Evolutionary conservation across 2,888 invertebrate species (phyloP), one percentile per base, ranked within the genome.

Genomic region (Gryllus longicercus): DNA sequence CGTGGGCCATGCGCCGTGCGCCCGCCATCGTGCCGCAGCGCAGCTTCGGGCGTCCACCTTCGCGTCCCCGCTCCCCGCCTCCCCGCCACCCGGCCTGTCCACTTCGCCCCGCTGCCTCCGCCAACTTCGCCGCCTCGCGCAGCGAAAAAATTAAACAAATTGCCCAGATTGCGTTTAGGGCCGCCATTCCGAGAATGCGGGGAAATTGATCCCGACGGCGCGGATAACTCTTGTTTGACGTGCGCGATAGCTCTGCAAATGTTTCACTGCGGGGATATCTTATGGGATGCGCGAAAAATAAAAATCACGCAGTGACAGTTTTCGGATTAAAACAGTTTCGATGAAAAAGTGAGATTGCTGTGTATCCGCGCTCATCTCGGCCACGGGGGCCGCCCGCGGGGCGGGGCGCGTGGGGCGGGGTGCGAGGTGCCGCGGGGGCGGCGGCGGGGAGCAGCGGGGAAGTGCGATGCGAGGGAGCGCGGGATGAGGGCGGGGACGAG

Each of bases 251-350:
- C 50, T 78, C 76, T 78, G 79, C 76, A 80, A 81, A 81, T 81
- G 79, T 79, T 78, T 74, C 78, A 75, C 79, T 50, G 80, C 76
- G 38, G 74, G 79, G 79, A 79, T 79, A 81, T 81, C 79, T 81
- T 81, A 79, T 78, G 80, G 80, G 77, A 78, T 81, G 78, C 80
- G 78, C 74, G 81, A 78, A 79, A 82, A 82, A 82, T 80, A 81
- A 82, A 82, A 82, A 79, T 80, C 79, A 25, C 79, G 21, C 74
- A 77, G 78, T 80, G 82, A 82, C 82, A 82, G 80, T 82, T 82
- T 78, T 51, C 74, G 82, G 82, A 82, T 82, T 82, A 82, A 82
- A 82, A 82, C 82, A 80, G 82, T 81, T 81, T 78, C 80, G 80
- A 79, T 79, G 80, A 82, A 82, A 82, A 79, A 82, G 79, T 79